These are phyloP conservation scores for Nomada lathburiana DNA, from an alignment of 2,888 invertebrate species.

Conservation along the genomic window DNA sequence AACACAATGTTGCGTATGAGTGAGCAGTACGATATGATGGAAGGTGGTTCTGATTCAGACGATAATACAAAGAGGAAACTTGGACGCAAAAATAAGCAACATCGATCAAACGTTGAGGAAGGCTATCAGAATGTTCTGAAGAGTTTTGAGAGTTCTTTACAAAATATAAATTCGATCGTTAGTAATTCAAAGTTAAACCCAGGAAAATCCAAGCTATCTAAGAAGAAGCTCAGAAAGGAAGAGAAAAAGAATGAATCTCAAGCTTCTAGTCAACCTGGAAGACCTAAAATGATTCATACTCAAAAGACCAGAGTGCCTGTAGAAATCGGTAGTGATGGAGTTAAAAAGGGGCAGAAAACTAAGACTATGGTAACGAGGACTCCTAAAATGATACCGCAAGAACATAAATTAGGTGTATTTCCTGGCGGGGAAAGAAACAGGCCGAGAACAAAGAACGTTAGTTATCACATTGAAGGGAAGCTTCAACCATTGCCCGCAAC, in stretches of 20 bases:
- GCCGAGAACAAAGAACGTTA: slow-evolving; percentile 89
- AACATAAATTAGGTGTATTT: slow-evolving; percentile 82
- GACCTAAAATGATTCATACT: slow-evolving; percentile 92
- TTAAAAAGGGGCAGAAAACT: slow-evolving; percentile 86
- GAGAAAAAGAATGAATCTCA: slow-evolving; percentile 77
- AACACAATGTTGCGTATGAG: slow-evolving; percentile 68
- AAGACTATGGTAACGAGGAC: slow-evolving; percentile 87
- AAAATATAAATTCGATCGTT: slow-evolving; percentile 84
- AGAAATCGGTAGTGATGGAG: slow-evolving; percentile 85
- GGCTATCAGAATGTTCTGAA: slow-evolving; percentile 82
- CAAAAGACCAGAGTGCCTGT: slow-evolving; percentile 87
- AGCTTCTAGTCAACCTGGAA: slow-evolving; percentile 84
- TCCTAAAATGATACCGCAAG: slow-evolving; percentile 83
- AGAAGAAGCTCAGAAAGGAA: slow-evolving; percentile 81
- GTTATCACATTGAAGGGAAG: slow-evolving; percentile 86
- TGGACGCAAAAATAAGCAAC: slow-evolving; percentile 80
- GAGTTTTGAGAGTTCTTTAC: slow-evolving; percentile 81
- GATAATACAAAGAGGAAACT: slow-evolving; percentile 82
- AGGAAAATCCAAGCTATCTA: slow-evolving; percentile 77
- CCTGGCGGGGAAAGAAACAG: slow-evolving; percentile 85
- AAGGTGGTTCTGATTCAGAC: slow-evolving; percentile 81
- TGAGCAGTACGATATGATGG: slow-evolving; percentile 78
- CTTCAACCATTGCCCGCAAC: slow-evolving; percentile 86
- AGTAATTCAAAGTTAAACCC: slow-evolving; percentile 83
- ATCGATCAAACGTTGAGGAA: slow-evolving; percentile 78